phyloP scores from a whole-genome alignment of 2,113 vertebrate genomes.

The Rhegmatorhina hoffmannsi region DNA sequence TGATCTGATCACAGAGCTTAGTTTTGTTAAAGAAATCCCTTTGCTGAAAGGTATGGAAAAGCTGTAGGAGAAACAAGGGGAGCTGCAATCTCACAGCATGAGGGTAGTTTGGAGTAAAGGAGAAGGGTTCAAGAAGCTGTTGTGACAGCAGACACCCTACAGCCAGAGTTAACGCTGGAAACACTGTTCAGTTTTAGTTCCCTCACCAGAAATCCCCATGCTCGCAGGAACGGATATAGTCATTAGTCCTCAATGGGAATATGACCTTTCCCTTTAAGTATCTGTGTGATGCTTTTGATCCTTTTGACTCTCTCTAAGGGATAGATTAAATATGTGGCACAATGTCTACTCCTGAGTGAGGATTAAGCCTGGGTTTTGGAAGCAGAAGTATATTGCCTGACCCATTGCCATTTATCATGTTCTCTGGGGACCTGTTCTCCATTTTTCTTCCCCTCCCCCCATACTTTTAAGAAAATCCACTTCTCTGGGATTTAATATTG shows the following conservation, averaged over 20 bases:
- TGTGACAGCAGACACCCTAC: slow-evolving; percentile 7
- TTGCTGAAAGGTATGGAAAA: slow-evolving; percentile 55
- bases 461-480: slow-evolving; percentile 22
- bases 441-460: slow-evolving; percentile 48
- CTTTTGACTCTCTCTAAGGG: slow-evolving; percentile 51
- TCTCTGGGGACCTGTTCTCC: slow-evolving; percentile 29
- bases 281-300: slow-evolving; percentile 63
- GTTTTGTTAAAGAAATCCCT: slow-evolving; percentile 53
- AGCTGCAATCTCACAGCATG: not conserved
- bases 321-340: slow-evolving; percentile 60
- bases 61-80: not conserved
- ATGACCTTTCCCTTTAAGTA: slow-evolving; percentile 55
- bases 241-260: slow-evolving; percentile 65
- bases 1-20: slow-evolving; percentile 61
- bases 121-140: not conserved
- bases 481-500: slow-evolving; percentile 34
- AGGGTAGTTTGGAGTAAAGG: slow-evolving; percentile 3
- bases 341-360: slow-evolving; percentile 43
- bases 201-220: slow-evolving; percentile 10
- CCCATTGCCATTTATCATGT: slow-evolving; percentile 12
- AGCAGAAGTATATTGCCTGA: slow-evolving; percentile 49
- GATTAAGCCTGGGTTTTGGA: slow-evolving; percentile 53
- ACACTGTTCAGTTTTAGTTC: slow-evolving; percentile 9
- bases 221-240: slow-evolving; percentile 36
- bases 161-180: not conserved